Evolutionary conservation across 2,888 invertebrate species (phyloP).

Genomic region (Blastobasis lacticolella): DNA sequence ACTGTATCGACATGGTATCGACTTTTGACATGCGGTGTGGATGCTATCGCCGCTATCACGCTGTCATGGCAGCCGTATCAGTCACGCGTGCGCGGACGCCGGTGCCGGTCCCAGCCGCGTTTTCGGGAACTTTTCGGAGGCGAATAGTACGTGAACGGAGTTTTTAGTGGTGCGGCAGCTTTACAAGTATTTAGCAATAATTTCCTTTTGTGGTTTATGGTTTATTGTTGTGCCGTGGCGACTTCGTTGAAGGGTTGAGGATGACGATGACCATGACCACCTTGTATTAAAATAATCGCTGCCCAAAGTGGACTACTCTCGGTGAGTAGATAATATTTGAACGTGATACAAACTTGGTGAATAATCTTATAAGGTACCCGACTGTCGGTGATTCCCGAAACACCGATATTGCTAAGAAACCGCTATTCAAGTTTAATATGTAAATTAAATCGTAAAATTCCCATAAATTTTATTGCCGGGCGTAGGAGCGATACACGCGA

Average conservation of each 20-base stretch:
- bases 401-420: slow-evolving; percentile 37
- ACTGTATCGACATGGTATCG: not conserved
- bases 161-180: not conserved
- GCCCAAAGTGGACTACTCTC: too few relatives aligned
- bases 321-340: too few relatives aligned
- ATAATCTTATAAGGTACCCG: too few relatives aligned
- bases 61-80: slow-evolving; percentile 6
- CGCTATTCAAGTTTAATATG: slow-evolving; percentile 52
- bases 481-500: slow-evolving; percentile 32
- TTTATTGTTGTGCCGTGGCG: too few relatives aligned
- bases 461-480: slow-evolving; percentile 40
- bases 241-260: too few relatives aligned
- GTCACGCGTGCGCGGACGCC: slow-evolving; percentile 1
- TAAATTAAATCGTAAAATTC: slow-evolving; percentile 54
- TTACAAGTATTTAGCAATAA: too few relatives aligned
- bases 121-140: not conserved
- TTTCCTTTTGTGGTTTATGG: too few relatives aligned
- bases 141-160: not conserved
- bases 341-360: too few relatives aligned
- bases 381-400: slow-evolving; percentile 21
- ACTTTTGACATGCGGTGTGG: slow-evolving; percentile 3
- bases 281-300: too few relatives aligned
- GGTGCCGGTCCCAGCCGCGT: not conserved
- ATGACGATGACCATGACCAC: too few relatives aligned
- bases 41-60: slow-evolving; percentile 1